phyloP scores from a whole-genome alignment of 1,140 invertebrate genomes.

The Gryon sp. region DNA sequence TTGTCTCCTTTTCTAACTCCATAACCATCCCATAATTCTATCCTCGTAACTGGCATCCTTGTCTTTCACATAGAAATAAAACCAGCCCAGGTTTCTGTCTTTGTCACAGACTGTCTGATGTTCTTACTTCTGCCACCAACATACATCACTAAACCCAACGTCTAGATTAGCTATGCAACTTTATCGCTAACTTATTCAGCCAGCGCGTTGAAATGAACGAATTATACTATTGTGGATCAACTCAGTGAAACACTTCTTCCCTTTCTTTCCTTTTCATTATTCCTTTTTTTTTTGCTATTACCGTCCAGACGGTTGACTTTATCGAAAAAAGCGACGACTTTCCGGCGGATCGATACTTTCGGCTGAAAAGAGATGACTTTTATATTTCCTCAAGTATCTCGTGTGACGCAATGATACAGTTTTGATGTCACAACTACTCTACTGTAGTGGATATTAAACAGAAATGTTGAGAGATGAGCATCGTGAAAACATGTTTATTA shows the following conservation, averaged over 20 bases:
- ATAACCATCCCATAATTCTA: neutral
- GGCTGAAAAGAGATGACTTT: conserved; percentile 2
- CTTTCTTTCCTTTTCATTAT: too few species aligned
- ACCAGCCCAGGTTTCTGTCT: conserved; percentile 36
- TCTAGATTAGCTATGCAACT: conserved; percentile 60
- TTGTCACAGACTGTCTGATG: conserved; percentile 32
- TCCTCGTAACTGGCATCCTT: conserved; percentile 7
- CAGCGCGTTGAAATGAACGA: conserved; percentile 47
- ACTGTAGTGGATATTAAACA: conserved; percentile 6
- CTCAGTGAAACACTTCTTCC: conserved; percentile 22
- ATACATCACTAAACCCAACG: conserved; percentile 55
- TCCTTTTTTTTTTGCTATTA: too few species aligned
- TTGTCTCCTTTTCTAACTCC: conserved; percentile 16
- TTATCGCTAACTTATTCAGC: conserved; percentile 46
- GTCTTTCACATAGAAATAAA: conserved; percentile 3
- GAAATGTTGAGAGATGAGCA: conserved; percentile 10
- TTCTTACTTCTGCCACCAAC: conserved; percentile 47
- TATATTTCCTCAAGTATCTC: neutral
- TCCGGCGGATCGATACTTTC: conserved; percentile 11
- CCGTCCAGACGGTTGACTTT: neutral
- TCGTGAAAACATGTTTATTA: neutral
- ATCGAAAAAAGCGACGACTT: conserved; percentile 6
- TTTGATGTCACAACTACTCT: neutral
- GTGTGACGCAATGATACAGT: conserved; percentile 10
- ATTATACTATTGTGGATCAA: conserved; percentile 27